Evolutionary conservation across 2,113 vertebrate species (phyloP).

Genomic region (Elephantulus edwardii): DNA sequence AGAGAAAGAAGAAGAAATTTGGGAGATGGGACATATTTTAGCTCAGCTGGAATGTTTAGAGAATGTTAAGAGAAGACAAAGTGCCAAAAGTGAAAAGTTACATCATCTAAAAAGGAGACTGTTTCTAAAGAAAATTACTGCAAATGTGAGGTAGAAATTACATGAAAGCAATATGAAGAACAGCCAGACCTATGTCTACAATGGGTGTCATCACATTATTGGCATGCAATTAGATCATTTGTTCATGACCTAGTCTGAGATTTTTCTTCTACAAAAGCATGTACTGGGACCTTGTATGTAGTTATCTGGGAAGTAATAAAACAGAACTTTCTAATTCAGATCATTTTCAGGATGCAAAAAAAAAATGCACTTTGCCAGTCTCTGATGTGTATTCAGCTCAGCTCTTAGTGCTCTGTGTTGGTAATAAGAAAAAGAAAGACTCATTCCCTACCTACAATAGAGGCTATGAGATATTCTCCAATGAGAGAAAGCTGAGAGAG

Average conservation of each 20-base stretch:
- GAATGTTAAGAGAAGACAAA: slow-evolving; percentile 72
- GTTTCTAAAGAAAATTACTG: slow-evolving; percentile 75
- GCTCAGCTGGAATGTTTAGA: slow-evolving; percentile 42
- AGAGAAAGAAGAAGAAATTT: slow-evolving; percentile 30
- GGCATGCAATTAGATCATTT: slow-evolving; percentile 33
- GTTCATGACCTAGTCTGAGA: slow-evolving; percentile 15
- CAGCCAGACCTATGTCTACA: slow-evolving; percentile 24
- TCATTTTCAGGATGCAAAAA: not conserved
- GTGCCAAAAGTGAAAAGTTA: slow-evolving; percentile 71
- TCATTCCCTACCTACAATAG: not conserved
- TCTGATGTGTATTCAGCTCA: not conserved
- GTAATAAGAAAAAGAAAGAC: not conserved
- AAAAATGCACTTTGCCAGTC: not conserved
- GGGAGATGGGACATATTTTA: slow-evolving; percentile 11
- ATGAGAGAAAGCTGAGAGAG: not conserved
- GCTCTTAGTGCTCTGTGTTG: not conserved
- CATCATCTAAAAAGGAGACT: slow-evolving; percentile 64
- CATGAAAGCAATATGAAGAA: slow-evolving; percentile 55
- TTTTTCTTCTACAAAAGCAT: slow-evolving; percentile 10
- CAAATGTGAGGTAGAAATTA: slow-evolving; percentile 71
- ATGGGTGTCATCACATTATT: slow-evolving; percentile 54
- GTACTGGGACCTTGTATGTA: not conserved
- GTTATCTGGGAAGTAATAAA: not conserved
- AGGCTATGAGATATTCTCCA: not conserved
- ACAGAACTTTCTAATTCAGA: not conserved